A percentile compares a stretch with the other conserved stretches of the same genome.
phyloP scores from a whole-genome alignment of 2,113 vertebrate species.

The Panurus biarmicus region DNA sequence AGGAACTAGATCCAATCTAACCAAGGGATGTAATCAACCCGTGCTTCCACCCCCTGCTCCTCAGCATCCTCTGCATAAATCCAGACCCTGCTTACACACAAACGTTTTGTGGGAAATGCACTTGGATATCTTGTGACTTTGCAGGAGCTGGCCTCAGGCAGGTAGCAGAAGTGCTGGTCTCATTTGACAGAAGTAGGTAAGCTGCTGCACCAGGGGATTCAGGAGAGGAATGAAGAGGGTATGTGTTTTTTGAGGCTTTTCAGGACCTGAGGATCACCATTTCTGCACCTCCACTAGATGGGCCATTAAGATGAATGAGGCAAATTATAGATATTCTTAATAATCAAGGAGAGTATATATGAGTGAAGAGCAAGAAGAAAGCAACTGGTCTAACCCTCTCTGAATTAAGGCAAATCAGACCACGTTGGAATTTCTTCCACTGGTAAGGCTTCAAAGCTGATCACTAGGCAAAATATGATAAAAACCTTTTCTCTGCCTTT shows the following conservation, averaged over 20 bases:
- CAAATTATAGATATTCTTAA: neutral
- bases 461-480: neutral
- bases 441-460: neutral
- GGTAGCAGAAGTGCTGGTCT: neutral
- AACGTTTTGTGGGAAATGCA: neutral
- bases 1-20: conserved; percentile 14
- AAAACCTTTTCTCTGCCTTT: neutral
- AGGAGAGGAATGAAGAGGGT: neutral
- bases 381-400: neutral
- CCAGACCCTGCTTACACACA: neutral
- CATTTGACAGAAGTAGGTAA: neutral
- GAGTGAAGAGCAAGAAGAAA: neutral
- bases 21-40: neutral
- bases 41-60: rapidly evolving
- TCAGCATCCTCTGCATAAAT: neutral
- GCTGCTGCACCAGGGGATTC: neutral
- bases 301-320: neutral
- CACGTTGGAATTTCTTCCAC: rapidly evolving
- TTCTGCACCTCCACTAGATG: neutral
- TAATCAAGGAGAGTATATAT: neutral
- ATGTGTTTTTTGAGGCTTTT: rapidly evolving
- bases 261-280: neutral
- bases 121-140: neutral
- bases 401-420: neutral
- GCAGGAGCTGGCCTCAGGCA: neutral